phyloP scores from a whole-genome alignment of 53 echinoderm and acorn worm genomes.

The Paelopatides confundens region DNA sequence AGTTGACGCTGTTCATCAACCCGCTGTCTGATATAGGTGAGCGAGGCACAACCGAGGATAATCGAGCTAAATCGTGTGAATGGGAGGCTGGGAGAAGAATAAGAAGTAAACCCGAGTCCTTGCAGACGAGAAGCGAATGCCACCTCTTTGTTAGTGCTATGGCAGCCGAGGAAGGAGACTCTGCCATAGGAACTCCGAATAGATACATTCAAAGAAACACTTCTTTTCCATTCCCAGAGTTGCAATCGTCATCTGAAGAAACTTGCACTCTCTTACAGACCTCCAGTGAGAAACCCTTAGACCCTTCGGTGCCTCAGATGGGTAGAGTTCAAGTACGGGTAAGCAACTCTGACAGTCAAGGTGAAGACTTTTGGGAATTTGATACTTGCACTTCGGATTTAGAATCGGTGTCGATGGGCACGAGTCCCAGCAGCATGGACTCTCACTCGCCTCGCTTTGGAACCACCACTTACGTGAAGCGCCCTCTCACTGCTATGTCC shows the following conservation, averaged over 20 bases:
- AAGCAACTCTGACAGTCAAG: constrained; percentile 31
- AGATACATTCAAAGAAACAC: background rate
- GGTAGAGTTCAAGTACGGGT: constrained; percentile 24
- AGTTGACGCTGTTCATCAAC: constrained; percentile 50
- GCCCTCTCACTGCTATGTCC: background rate
- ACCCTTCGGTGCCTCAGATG: background rate
- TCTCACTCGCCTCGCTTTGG: constrained; percentile 20
- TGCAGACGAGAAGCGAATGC: background rate
- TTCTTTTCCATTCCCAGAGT: constrained; percentile 34
- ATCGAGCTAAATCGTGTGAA: constrained; percentile 12
- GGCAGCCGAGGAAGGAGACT: constrained; percentile 37
- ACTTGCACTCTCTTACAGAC: constrained; percentile 3
- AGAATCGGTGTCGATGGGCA: constrained; percentile 5
- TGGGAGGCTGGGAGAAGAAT: background rate
- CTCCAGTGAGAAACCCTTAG: background rate
- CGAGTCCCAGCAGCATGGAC: constrained; percentile 19
- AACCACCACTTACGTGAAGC: background rate
- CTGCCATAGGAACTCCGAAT: constrained; percentile 32
- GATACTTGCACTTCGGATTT: constrained; percentile 44
- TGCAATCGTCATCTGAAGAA: background rate
- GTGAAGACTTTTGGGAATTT: constrained; percentile 53
- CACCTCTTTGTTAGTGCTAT: constrained; percentile 2
- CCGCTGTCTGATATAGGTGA: constrained; percentile 42
- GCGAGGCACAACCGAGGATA: constrained; percentile 1
- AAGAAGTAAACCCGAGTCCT: background rate